Base-by-base conservation (phyloP, 1,140 invertebrate genomes). In the Alviniconcha marisindica region DNA sequence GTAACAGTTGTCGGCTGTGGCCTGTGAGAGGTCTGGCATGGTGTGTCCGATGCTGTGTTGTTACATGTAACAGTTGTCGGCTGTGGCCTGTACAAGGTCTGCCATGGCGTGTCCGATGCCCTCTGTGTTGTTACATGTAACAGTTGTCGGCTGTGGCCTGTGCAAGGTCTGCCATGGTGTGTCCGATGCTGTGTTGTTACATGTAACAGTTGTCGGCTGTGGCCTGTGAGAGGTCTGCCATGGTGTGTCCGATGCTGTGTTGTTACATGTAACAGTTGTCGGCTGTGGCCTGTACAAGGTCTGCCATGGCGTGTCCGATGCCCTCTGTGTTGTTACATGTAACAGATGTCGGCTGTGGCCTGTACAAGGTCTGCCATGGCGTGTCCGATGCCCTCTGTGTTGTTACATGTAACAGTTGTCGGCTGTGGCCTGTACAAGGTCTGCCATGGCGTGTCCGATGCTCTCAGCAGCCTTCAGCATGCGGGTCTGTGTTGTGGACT, bases 361-460 rank as follows among this genome's bases (percentile, higher is more conserved):
- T 78, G 51, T 7, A 78, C 77, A 3, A 78, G 78, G 60, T 80
- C 78, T 24, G 78, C 78, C 78, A 80, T 80, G 36, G 56, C 77
- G 14, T 78, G 77, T 15, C 77, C 54, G 15, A 78, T 78, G 36
- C 56, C 54, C 77, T 77, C n/a, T n/a, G n/a, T n/a, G n/a, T n/a
- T n/a, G n/a, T 48, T 48, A 48, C 44, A 48, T 48, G 44, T 66
- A 66, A 31, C 78, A 80, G 21, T 60, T 36, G 33, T 80, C 78
- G 3, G 78, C 56, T 18, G 78, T 80, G 33, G 78, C 78, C 40
- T 80, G 56, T 4, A 80, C 78, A 1, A 80, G 78, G 60, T 80
- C 78, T 24, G 78, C 78, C 78, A 80, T 80, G 36, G 78, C 78
- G 15, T 80, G 78, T n/a, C 78, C 60, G 12, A 80, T 80, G 40